Evolutionary conservation across 1,140 invertebrate genomes (phyloP), one percentile per base, ranked within the genome.

Genomic region (Conus ventricosus): DNA sequence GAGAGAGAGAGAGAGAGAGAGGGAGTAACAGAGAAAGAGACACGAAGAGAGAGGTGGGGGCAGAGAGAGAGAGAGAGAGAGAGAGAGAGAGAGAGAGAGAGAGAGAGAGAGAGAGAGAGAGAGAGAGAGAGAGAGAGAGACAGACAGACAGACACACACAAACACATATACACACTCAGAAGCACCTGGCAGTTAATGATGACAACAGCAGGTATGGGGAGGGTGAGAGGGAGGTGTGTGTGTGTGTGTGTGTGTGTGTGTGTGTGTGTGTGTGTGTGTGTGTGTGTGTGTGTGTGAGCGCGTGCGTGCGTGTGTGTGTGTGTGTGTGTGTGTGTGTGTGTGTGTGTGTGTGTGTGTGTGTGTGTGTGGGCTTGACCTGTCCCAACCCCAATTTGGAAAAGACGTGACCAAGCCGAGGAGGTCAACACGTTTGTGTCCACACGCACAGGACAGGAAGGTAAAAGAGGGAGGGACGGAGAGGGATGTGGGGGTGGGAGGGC

Each of bases 61-160:
- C 23, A 78, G 76, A 78, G n/a, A 78, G 76, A 78, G n/a, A 78
- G 76, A 78, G n/a, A 78, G n/a, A 78, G 76, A 78, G 76, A 78
- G 76, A 78, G n/a, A 78, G n/a, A 78, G 76, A 78, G 76, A 78
- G n/a, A 78, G 76, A 78, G 27, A 78, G 76, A 78, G 4, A 78
- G 76, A 78, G 76, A 7, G n/a, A 39, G n/a, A 78, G 27, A 78
- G 27, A 39, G 57, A 11, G 57, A 60, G 57, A 15, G 8, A 4
- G 57, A 60, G 57, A 60, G 57, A 60, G 8, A 4, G 57, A 11
- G 57, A 60, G 57, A 60, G 57, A 0, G 57, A 60, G 57, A 4
- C 57, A 60, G 57, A 60, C 8, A 60, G 55, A 57, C 55, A 57
- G 55, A n/a, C n/a, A n/a, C n/a, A n/a, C n/a, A n/a, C n/a, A n/a